Evolutionary conservation across 2,888 invertebrate species (phyloP), one percentile per base, ranked within the genome.

Genomic region (Tetanocera ferruginea): DNA sequence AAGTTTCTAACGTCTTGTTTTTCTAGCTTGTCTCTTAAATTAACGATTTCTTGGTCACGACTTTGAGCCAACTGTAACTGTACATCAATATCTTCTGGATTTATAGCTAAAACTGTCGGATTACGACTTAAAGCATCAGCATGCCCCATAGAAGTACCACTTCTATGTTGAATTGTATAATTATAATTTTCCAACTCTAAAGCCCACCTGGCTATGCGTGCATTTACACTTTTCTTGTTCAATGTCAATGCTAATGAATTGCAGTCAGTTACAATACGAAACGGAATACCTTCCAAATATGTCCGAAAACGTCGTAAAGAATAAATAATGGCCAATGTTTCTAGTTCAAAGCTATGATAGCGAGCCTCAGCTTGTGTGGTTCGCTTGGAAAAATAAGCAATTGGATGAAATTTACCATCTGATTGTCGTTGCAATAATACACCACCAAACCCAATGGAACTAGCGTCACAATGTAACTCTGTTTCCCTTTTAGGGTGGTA

Each of bases 341-440:
- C 83, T 0, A 88, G 80, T 71, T 88, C 86, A 76, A 88, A 88
- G 74, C 84, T 85, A 67, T 86, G 84, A 76, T 85, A 87, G 0
- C 82, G 69, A 11, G 82, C 76, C 73, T 80, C 78, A 43, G 28
- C 37, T 6, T n/a, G 31, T 14, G 67, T 34, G 9, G 76, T 60
- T 4, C 17, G 34, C 23, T 69, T 28, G 43, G 75, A 78, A 34
- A 76, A 78, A 37, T 76, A 78, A 49, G 55, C 57, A 17, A 79
- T 51, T 25, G 79, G 76, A 57, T 78, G 79, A 11, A 77, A 67
- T 49, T 78, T 78, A 0, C 71, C 67, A 64, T 78, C 79, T 1
- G 25, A 52, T 49, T 78, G 55, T 34, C 64, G 67, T 57, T 79
- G 80, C 23, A 80, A 14, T 23, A 80, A 31, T 11, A 80, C 57